phyloP scores from a whole-genome alignment of 2,113 vertebrate genomes.

The Anseranas semipalmata region DNA sequence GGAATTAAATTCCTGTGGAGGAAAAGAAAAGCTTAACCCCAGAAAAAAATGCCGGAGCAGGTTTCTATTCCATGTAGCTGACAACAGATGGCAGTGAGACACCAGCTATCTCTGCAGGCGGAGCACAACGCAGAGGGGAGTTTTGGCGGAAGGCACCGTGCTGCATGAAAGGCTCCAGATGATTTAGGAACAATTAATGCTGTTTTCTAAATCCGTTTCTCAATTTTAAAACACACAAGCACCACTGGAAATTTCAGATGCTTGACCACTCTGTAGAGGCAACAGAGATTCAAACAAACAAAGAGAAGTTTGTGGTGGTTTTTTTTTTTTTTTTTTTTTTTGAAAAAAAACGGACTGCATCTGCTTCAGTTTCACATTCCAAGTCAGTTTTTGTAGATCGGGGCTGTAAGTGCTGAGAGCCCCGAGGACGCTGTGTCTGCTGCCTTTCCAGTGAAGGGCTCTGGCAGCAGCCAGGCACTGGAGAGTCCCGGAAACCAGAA shows the following conservation, averaged over 20 bases:
- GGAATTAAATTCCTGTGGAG: background rate
- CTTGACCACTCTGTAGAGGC: background rate
- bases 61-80: background rate
- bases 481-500: conserved; percentile 1
- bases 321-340: too few species aligned
- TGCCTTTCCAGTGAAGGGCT: conserved; percentile 9
- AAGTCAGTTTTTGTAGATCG: background rate
- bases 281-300: background rate
- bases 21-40: background rate
- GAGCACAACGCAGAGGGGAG: background rate
- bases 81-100: conserved; percentile 69
- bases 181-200: background rate
- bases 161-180: background rate
- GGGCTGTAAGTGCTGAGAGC: background rate
- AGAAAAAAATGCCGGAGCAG: background rate
- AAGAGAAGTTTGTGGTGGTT: background rate
- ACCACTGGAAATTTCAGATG: background rate
- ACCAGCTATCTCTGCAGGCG: background rate
- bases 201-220: background rate
- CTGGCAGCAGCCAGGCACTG: conserved; percentile 37
- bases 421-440: too few species aligned
- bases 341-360: background rate
- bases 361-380: background rate
- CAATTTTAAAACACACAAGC: background rate
- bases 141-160: background rate